These are phyloP conservation scores for Aelia acuminata DNA, from an alignment of 2,888 invertebrate genomes.

Conservation along the genomic window DNA sequence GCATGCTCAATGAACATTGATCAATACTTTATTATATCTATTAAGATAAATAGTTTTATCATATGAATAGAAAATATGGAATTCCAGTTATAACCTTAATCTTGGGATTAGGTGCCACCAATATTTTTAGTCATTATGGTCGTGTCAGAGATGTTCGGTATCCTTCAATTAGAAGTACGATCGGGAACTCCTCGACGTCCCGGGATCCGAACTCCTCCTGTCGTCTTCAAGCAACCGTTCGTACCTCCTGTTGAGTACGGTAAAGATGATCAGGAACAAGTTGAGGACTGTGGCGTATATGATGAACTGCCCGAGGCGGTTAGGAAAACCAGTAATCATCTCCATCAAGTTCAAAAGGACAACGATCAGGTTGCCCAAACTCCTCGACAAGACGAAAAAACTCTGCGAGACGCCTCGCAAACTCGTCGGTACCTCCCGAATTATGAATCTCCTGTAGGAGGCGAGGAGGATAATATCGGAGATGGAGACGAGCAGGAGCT, in stretches of 20 bases:
- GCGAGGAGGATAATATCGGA: neutral
- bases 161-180: neutral
- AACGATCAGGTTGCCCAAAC: neutral
- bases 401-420: neutral
- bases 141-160: neutral
- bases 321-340: neutral
- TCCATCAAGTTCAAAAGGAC: neutral
- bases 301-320: neutral
- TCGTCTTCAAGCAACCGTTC: neutral
- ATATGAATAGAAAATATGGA: neutral
- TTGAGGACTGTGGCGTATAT: neutral
- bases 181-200: neutral
- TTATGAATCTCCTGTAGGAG: neutral
- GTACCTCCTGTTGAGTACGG: neutral
- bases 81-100: neutral
- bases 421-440: neutral
- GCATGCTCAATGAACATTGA: neutral
- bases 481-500: neutral
- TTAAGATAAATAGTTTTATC: neutral
- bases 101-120: neutral
- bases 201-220: accelerated
- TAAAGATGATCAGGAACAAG: neutral
- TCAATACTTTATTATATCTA: neutral
- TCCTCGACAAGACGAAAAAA: neutral
- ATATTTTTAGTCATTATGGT: neutral